Base-by-base conservation (phyloP, 2,888 invertebrate genomes). In the Drosophila prolongata region DNA sequence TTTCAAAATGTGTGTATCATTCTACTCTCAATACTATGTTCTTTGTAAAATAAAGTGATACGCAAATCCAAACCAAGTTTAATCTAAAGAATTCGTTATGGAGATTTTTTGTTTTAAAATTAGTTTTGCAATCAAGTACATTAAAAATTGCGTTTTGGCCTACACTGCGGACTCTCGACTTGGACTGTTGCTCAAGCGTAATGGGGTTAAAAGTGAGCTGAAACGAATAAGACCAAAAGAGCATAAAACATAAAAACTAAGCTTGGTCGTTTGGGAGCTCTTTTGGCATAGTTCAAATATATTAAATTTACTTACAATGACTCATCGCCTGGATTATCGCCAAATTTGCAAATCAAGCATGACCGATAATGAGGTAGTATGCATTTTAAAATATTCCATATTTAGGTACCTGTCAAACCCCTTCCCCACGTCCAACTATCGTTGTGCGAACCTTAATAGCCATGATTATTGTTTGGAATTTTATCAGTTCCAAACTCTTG, bases 141-240 rank as follows among this genome's bases (percentile, higher is more conserved):
- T 24, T 24, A 24, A 24, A 24, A 24, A 24, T 24, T 24, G 0
- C 24, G 24, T 24, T 24, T 46, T 46, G 46, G 56, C 37, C 65
- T 16, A 37, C 27, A 37, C 47, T 54, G n/a, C 40, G 50, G 38
- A 54, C 54, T 66, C 58, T 52, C 19, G 56, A 61, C 44, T 75
- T 75, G 58, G 59, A 56, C 64, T 76, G 64, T 84, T 84, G 86
- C 88, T 88, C 86, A 88, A 86, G 86, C 83, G 84, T 88, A 84
- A 88, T 84, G 80, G 77, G 88, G 88, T 86, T 88, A 88, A 88
- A 83, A 80, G 83, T 80, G 78, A 85, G 86, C 88, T 82, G 88
- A 83, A 87, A 86, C 80, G 78, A 80, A 75, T 64, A 87, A 71
- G 73, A 61, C 70, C 53, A 53, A 43, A 73, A 62, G 60, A 44